These are phyloP conservation scores for Monochamus alternatus DNA, from an alignment of 2,888 invertebrate genomes.

Conservation along the genomic window DNA sequence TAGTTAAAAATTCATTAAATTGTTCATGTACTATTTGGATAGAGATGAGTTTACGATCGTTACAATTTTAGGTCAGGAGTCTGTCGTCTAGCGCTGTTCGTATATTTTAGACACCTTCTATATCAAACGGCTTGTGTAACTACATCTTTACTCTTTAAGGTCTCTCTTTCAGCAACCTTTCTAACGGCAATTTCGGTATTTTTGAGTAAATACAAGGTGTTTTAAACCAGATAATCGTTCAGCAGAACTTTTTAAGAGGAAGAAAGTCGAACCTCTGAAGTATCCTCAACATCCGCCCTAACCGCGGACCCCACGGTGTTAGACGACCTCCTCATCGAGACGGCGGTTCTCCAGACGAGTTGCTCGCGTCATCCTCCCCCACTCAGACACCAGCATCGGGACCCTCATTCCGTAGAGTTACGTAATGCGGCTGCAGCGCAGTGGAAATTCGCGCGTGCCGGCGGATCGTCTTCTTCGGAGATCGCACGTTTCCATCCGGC, in stretches of 20 bases:
- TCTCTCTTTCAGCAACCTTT: no score
- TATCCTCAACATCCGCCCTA: conserved; percentile 36
- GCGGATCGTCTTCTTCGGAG: conserved; percentile 47
- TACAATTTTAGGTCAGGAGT: no score
- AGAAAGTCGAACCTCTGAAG: not conserved
- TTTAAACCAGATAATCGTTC: not conserved
- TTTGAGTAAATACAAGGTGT: no score
- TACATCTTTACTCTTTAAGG: no score
- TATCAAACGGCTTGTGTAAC: no score
- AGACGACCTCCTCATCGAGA: conserved; percentile 48
- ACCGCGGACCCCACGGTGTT: conserved; percentile 46
- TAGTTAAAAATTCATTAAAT: no score
- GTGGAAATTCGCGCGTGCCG: conserved; percentile 47
- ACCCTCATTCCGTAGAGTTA: conserved; percentile 55
- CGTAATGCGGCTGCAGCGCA: conserved; percentile 59
- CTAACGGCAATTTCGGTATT: no score
- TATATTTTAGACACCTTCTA: no score
- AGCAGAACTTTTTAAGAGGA: not conserved
- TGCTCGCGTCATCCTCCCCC: conserved; percentile 54
- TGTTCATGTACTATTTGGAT: no score
- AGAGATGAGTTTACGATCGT: no score
- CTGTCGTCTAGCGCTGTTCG: no score
- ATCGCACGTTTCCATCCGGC: conserved; percentile 36
- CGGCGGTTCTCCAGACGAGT: conserved; percentile 35
- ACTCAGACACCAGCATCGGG: conserved; percentile 42